phyloP scores from a whole-genome alignment of 2,113 vertebrate species.

The Ochotona curzoniae region DNA sequence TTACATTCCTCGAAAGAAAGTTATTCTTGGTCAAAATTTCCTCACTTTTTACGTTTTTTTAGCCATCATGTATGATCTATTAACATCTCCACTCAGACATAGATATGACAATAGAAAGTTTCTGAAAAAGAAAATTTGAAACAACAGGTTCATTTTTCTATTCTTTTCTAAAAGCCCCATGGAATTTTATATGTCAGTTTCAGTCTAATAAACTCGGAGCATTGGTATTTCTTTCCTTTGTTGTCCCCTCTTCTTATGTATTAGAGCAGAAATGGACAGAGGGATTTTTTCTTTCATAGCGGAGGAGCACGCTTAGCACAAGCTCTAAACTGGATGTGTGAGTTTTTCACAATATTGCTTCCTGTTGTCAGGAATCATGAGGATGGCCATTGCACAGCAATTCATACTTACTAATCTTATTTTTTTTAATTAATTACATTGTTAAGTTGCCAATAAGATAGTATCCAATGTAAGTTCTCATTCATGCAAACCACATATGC shows the following conservation, averaged over 20 bases:
- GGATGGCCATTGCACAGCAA: background rate
- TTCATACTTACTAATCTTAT: slow-evolving; percentile 39
- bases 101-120: background rate
- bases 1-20: background rate
- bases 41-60: background rate
- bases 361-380: background rate
- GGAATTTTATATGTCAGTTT: background rate
- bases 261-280: background rate
- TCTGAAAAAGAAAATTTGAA: slow-evolving; percentile 7
- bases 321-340: background rate
- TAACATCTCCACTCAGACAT: background rate
- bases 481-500: background rate
- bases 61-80: background rate
- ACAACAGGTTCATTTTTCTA: background rate
- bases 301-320: background rate
- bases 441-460: background rate
- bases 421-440: too few species aligned
- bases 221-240: background rate
- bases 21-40: slow-evolving; percentile 2
- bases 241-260: too few species aligned
- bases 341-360: background rate
- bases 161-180: background rate
- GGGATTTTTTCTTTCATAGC: background rate
- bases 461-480: background rate
- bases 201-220: background rate